These are phyloP conservation scores for Petroica traversi DNA, from an alignment of 2,113 vertebrate genomes.

Conservation along the genomic window DNA sequence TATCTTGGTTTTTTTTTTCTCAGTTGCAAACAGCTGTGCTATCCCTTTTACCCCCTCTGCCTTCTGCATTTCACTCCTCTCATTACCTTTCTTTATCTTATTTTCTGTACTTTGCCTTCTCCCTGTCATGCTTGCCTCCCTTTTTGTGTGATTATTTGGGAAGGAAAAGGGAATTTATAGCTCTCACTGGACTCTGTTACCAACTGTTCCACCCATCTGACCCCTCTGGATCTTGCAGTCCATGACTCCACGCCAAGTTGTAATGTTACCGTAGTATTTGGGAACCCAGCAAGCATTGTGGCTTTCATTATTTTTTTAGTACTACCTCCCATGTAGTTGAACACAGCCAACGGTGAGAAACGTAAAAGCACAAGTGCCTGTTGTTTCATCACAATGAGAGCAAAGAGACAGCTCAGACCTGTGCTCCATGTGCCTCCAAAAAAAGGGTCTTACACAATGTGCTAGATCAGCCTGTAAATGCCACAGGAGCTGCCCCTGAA, in stretches of 20 bases:
- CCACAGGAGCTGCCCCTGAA: background rate
- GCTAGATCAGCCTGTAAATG: background rate
- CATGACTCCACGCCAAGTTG: background rate
- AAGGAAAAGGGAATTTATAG: conserved; percentile 9
- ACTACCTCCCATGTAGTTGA: conserved; percentile 35
- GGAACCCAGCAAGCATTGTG: conserved; percentile 16
- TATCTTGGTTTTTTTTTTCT: conserved; percentile 18
- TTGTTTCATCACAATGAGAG: background rate
- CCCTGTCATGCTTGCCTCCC: background rate
- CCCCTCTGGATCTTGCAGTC: conserved; percentile 35
- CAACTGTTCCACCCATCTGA: conserved; percentile 46
- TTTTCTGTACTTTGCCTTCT: background rate
- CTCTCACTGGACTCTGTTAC: conserved; percentile 50
- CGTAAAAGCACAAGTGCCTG: conserved; percentile 26
- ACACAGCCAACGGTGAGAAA: conserved; percentile 18
- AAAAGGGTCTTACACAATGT: background rate
- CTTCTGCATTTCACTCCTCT: background rate
- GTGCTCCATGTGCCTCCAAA: background rate
- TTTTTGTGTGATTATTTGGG: conserved; percentile 9
- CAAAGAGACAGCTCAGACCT: conserved; percentile 5
- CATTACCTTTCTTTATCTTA: background rate
- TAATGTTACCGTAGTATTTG: conserved; percentile 46
- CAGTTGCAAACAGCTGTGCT: background rate
- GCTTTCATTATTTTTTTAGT: conserved; percentile 47
- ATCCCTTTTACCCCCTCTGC: background rate